Evolutionary conservation across 1,140 invertebrate species (phyloP), one percentile per base, ranked within the genome.

Genomic region (Drosophila kikkawai): DNA sequence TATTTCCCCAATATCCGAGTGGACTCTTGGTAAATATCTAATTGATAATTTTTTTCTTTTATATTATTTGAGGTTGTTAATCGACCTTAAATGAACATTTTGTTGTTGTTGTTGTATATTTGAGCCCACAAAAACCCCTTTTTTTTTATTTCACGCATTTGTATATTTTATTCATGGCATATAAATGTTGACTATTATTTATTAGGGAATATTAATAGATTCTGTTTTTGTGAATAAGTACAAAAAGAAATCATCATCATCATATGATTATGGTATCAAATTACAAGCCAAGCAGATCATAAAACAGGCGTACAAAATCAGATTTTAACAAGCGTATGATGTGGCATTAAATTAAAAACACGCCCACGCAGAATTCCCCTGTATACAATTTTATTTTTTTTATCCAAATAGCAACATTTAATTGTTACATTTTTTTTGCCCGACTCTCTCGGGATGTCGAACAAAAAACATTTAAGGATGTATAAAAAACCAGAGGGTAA

Each of bases 401-500:
- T n/a, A 39, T n/a, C 7, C 12, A 26, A 34, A 44, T 36, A 26
- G 12, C 11, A 66, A 44, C 22, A n/a, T 64, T 66, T 63, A 63
- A 66, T 63, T 22, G 29, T 22, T 11, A 13, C n/a, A 0, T n/a
- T 26, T 56, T 44, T 42, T 65, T 65, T 60, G n/a, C 26, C 1
- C 32, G 19, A 29, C 26, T 6, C 13, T 17, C n/a, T 19, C 15
- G 22, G 36, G 19, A 41, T 2, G 39, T n/a, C 9, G 15, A 26
- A 9, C 47, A 26, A 50, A 41, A 51, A 56, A 56, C n/a, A 66
- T 42, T 64, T 26, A 48, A 51, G 39, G 44, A 39, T 13, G 32
- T 60, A 60, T 60, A 74, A 58, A 58, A 74, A 60, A 36, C 26
- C 26, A 53, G 22, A 26, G 41, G 57, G 79, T 65, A 84, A 84